Conservation (phyloP, 1,140 invertebrate genomes). For the Micrasema longulum region DNA sequence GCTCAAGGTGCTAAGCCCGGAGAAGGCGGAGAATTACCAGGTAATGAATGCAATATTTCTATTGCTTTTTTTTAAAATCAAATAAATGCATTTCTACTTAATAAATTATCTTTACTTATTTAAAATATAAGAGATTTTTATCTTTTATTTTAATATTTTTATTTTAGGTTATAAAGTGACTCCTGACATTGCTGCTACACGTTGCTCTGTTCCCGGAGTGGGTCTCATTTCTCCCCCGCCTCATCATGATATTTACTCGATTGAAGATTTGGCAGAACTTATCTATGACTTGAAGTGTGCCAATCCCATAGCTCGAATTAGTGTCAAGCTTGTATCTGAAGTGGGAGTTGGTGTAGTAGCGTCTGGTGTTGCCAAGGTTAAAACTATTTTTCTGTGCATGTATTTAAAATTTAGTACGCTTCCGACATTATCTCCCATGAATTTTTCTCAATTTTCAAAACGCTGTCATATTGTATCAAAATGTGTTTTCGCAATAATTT, state of each 20-base stretch:
- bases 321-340: conserved; percentile 98
- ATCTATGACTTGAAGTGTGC: conserved; percentile 99
- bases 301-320: conserved; percentile 95
- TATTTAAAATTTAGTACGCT: no score
- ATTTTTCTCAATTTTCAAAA: no score
- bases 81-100: no score
- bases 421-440: no score
- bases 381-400: no score
- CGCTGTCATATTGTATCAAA: no score
- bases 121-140: conserved; percentile 21
- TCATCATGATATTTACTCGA: conserved; percentile 99
- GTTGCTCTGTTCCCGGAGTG: conserved; percentile 97
- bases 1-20: conserved; percentile 98
- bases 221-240: conserved; percentile 98
- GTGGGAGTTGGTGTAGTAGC: conserved; percentile 98
- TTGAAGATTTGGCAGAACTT: conserved; percentile 97
- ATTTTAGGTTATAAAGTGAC: conserved; percentile 81
- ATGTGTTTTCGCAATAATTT: no score
- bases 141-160: no score
- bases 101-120: no score
- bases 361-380: conserved; percentile 95
- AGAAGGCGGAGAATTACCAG: conserved; percentile 94
- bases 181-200: conserved; percentile 93
- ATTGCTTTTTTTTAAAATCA: no score
- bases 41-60: conserved; percentile 72